These are phyloP conservation scores for Galbula dea DNA, from an alignment of 2,113 vertebrate species.

Conservation along the genomic window DNA sequence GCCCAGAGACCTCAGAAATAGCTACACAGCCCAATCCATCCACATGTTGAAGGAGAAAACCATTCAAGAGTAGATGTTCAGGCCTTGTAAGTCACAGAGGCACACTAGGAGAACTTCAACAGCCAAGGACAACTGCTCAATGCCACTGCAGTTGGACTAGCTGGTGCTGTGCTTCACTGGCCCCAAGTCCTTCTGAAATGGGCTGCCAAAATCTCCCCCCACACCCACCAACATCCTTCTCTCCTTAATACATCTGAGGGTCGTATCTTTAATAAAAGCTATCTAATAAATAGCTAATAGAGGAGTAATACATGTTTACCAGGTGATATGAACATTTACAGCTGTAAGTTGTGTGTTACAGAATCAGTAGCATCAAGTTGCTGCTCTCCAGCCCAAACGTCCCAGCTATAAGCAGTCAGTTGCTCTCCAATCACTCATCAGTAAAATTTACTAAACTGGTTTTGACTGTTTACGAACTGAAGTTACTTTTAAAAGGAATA, in stretches of 20 bases:
- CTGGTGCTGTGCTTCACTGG: background rate
- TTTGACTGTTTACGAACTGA: background rate
- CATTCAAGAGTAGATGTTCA: background rate
- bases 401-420: background rate
- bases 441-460: background rate
- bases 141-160: background rate
- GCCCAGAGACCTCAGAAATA: background rate
- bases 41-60: background rate
- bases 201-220: background rate
- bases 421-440: background rate
- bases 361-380: background rate
- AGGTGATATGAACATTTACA: background rate
- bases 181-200: background rate
- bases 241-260: background rate
- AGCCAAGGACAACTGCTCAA: background rate
- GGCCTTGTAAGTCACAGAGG: background rate
- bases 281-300: background rate
- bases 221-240: background rate
- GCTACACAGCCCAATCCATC: background rate
- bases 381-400: background rate
- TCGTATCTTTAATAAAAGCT: background rate
- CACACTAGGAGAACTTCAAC: rapidly evolving
- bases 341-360: background rate
- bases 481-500: background rate
- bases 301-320: background rate